Percentiles rank a stretch among this genome's conserved stretches.
Evolutionary conservation across 2,888 invertebrate genomes (phyloP).

Genomic region (Megalurothrips usitatus): DNA sequence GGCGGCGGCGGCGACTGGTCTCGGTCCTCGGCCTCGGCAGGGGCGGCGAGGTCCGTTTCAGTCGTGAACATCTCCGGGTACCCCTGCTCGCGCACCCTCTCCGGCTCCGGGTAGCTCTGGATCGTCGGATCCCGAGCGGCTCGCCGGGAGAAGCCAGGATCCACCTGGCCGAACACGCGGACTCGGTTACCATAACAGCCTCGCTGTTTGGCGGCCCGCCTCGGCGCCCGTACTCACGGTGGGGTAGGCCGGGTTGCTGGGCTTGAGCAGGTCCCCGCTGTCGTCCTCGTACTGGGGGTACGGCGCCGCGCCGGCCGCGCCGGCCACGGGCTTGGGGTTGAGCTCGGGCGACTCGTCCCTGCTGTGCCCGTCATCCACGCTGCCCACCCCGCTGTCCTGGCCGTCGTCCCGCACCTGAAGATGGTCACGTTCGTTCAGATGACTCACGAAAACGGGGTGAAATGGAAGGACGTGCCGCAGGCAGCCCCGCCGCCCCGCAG

Average conservation of each 20-base stretch:
- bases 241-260: slow-evolving; percentile 12
- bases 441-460: background rate
- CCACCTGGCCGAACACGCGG: background rate
- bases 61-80: slow-evolving; percentile 21
- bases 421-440: background rate
- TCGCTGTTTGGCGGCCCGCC: background rate
- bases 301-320: background rate
- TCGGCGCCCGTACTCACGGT: background rate
- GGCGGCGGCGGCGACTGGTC: background rate
- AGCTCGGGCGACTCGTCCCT: slow-evolving; percentile 3
- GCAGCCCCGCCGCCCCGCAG: background rate
- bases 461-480: background rate
- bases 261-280: slow-evolving; percentile 13
- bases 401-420: background rate
- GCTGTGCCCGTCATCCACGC: slow-evolving; percentile 2
- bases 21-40: background rate
- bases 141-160: background rate
- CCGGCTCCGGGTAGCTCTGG: slow-evolving; percentile 21
- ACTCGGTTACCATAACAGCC: background rate
- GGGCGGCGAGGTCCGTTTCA: slow-evolving; percentile 9
- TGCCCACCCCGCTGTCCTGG: slow-evolving; percentile 18
- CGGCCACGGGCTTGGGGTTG: background rate
- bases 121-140: background rate
- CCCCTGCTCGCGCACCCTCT: slow-evolving; percentile 14
- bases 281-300: slow-evolving; percentile 15